Evolutionary conservation across 1,140 invertebrate species (phyloP).

Genomic region (Campodea augens): DNA sequence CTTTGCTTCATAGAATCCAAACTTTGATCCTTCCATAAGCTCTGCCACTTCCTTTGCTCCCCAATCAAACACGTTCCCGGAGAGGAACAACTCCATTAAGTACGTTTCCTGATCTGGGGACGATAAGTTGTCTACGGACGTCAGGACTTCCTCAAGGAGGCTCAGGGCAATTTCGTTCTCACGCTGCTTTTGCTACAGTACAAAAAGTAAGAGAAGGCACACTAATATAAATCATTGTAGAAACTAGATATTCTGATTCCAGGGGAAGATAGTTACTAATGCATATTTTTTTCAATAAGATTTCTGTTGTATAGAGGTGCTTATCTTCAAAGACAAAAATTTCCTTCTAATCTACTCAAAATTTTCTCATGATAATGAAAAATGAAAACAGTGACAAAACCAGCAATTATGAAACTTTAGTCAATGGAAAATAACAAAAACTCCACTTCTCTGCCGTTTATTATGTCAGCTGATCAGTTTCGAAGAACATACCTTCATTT

Average conservation of each 20-base stretch:
- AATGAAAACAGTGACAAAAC: too few relatives aligned
- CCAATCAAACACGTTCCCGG: constrained; percentile 94
- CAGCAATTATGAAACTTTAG: too few relatives aligned
- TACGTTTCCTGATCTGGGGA: constrained; percentile 31
- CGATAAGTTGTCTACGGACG: constrained; percentile 31
- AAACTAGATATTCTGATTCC: neutral
- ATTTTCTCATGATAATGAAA: too few relatives aligned
- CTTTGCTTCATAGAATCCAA: constrained; percentile 64
- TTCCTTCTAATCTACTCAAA: too few relatives aligned
- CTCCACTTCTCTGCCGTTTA: too few relatives aligned
- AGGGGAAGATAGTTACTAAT: constrained; percentile 1
- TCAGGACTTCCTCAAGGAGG: constrained; percentile 29
- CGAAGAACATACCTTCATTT: too few relatives aligned
- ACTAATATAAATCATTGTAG: constrained; percentile 1
- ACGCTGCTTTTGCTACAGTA: constrained; percentile 38
- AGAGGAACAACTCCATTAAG: constrained; percentile 37
- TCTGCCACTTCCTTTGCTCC: constrained; percentile 70
- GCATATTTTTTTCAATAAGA: too few relatives aligned
- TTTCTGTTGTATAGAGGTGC: too few relatives aligned
- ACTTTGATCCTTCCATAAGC: constrained; percentile 52
- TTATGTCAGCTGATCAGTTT: too few relatives aligned
- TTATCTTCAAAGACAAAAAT: too few relatives aligned
- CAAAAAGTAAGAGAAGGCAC: constrained; percentile 4
- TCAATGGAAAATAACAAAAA: too few relatives aligned
- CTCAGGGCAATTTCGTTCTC: constrained; percentile 45